Evolutionary conservation across 2,888 invertebrate genomes (phyloP).

Genomic region (Sceliomorpha sp.): DNA sequence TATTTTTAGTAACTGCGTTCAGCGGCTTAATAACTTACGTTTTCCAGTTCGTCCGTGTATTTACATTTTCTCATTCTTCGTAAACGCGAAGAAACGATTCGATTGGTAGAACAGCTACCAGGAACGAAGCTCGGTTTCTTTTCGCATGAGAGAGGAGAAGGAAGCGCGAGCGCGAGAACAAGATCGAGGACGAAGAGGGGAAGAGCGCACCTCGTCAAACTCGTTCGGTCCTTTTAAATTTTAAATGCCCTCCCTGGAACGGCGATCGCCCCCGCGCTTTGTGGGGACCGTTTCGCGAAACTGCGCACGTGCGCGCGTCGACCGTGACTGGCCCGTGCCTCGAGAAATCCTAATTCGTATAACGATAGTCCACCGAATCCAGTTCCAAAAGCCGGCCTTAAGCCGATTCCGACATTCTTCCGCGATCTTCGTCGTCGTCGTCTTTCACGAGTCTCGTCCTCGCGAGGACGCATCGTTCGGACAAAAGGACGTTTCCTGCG

Average conservation of each 20-base stretch:
- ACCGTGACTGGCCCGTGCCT: constrained; percentile 21
- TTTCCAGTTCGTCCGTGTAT: too few relatives aligned
- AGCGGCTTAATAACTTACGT: too few relatives aligned
- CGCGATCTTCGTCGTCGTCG: too few relatives aligned
- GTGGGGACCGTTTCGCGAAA: constrained; percentile 13
- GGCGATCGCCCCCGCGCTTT: constrained; percentile 29
- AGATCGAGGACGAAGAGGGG: constrained; percentile 6
- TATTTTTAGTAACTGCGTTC: too few relatives aligned
- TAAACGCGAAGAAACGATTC: constrained; percentile 11
- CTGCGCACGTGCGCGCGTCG: constrained; percentile 35
- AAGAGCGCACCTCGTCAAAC: constrained; percentile 38
- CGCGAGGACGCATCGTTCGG: too few relatives aligned
- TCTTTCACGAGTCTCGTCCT: too few relatives aligned
- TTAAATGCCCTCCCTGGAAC: constrained; percentile 38
- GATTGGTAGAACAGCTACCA: background rate
- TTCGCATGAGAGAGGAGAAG: constrained; percentile 5
- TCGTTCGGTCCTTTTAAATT: constrained; percentile 52
- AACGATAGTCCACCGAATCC: constrained; percentile 20
- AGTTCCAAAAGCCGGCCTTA: constrained; percentile 15
- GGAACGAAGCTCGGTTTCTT: constrained; percentile 9
- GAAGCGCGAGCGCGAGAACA: constrained; percentile 9
- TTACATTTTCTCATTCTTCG: too few relatives aligned
- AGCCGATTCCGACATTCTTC: constrained; percentile 4
- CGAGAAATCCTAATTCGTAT: constrained; percentile 32
- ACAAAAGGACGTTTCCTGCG: too few relatives aligned